A percentile compares a stretch with the other conserved stretches of the same genome.
phyloP scores from a whole-genome alignment of 2,888 invertebrate genomes.

The Orthosia gothica region DNA sequence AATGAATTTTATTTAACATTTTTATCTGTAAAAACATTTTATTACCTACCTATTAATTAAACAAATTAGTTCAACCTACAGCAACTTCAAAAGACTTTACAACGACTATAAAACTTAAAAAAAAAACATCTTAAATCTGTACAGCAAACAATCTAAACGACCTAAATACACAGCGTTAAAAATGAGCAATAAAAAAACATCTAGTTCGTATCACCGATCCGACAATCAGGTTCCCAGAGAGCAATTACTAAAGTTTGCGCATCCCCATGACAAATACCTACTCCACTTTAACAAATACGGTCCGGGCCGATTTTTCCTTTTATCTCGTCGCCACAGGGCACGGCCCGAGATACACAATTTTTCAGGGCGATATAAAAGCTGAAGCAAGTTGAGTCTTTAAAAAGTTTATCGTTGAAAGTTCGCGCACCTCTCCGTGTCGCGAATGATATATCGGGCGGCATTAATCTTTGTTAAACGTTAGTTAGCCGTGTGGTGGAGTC shows the following conservation, averaged over 20 bases:
- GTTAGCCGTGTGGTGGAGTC: constrained; percentile 78
- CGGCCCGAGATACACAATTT: constrained; percentile 88
- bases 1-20: constrained; percentile 13
- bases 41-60: constrained; percentile 22
- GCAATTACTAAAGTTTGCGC: constrained; percentile 87
- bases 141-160: constrained; percentile 23
- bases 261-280: constrained; percentile 87
- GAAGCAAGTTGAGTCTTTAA: constrained; percentile 89
- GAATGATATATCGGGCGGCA: constrained; percentile 88
- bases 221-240: constrained; percentile 80
- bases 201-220: constrained; percentile 59
- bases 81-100: constrained; percentile 31
- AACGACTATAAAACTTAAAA: constrained; percentile 29
- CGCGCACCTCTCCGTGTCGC: constrained; percentile 85
- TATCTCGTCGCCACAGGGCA: constrained; percentile 88
- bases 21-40: constrained; percentile 4
- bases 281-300: constrained; percentile 88
- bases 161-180: constrained; percentile 43
- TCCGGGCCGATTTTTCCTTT: constrained; percentile 85
- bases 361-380: constrained; percentile 88
- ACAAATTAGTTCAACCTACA: constrained; percentile 17
- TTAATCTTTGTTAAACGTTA: constrained; percentile 88
- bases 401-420: constrained; percentile 90
- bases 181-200: constrained; percentile 50
- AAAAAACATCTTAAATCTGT: constrained; percentile 20